Evolutionary conservation across 2,113 vertebrate species (phyloP).

Genomic region (Dendropsophus ebraccatus): DNA sequence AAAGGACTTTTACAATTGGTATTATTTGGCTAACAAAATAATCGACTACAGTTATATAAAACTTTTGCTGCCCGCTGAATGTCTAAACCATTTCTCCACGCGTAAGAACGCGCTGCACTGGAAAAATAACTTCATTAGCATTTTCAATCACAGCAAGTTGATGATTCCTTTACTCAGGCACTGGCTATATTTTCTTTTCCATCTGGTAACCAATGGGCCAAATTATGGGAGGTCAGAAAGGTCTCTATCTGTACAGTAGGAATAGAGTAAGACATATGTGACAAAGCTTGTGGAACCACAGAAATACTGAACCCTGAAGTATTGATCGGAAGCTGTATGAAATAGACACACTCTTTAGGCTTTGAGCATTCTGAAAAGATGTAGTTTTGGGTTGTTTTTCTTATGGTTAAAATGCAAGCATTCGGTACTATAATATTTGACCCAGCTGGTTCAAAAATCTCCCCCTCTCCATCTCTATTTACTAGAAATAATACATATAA

Average conservation of each 20-base stretch:
- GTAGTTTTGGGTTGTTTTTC: background rate
- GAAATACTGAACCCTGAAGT: constrained; percentile 27
- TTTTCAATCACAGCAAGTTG: constrained; percentile 4
- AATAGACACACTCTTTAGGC: constrained; percentile 14
- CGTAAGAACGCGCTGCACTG: background rate
- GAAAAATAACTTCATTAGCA: background rate
- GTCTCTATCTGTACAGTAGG: constrained; percentile 18
- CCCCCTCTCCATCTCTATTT: constrained; percentile 4
- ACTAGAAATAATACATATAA: constrained; percentile 27
- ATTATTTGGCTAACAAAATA: background rate
- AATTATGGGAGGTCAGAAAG: constrained; percentile 27
- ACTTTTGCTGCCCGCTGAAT: background rate
- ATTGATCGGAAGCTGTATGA: constrained; percentile 5
- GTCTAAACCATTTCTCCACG: background rate
- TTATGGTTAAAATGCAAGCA: constrained; percentile 34
- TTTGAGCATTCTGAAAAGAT: constrained; percentile 2
- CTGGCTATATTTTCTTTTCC: constrained; percentile 3
- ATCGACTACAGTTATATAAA: background rate
- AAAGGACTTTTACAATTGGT: no score
- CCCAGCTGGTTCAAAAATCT: constrained; percentile 19
- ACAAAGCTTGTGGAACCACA: background rate
- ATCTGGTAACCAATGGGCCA: constrained; percentile 9
- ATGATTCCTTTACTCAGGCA: background rate
- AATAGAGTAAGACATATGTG: constrained; percentile 38
- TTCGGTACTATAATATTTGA: constrained; percentile 6